Base-by-base conservation (phyloP, 1,140 invertebrate genomes). In the Drosophila trapezifrons region DNA sequence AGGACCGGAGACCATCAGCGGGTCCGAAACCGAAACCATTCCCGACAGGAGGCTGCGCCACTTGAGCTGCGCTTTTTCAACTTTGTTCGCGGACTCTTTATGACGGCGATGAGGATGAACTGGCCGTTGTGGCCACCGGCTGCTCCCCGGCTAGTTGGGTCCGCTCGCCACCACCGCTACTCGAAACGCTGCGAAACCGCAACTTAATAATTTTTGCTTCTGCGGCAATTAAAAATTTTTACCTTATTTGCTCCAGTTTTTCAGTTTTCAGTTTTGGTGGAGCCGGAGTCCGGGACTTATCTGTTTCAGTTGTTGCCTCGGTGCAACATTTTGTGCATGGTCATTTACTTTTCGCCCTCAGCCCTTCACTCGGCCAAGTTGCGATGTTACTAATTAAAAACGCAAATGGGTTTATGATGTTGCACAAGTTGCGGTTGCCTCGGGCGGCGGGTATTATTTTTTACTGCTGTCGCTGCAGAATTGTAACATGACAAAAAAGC, bases 371-470 rank as follows among this genome's bases (percentile, higher is more conserved):
- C 77, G 71, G 76, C 75, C 83, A 86, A 78, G 74, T 75, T 71
- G 75, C 78, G 75, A 66, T 87, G 79, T 82, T 87, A 83, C 83
- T 87, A 87, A 87, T 87, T 87, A 87, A 87, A 87, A 87, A 87
- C 83, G 83, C 83, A 87, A 87, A 87, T 87, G 83, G 83, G 83
- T 87, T 87, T 87, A 87, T 87, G 83, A 87, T 87, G 83, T 87
- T 83, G 83, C 83, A 87, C 83, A 87, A 87, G 83, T 74, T 87
- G 83, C 67, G 83, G 83, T 83, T 66, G 78, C 67, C 69, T 59
- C 42, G n/a, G 43, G 60, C 43, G 12, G 13, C 22, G 9, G 52
- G 27, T 13, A 67, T 46, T 67, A 76, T 76, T 86, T 78, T 87
- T 87, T 79, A 87, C 83, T 87, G 82, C 82, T 82, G 83, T 82